These are phyloP conservation scores for Watsonalla binaria DNA, from an alignment of 2,888 invertebrate species.

Conservation along the genomic window DNA sequence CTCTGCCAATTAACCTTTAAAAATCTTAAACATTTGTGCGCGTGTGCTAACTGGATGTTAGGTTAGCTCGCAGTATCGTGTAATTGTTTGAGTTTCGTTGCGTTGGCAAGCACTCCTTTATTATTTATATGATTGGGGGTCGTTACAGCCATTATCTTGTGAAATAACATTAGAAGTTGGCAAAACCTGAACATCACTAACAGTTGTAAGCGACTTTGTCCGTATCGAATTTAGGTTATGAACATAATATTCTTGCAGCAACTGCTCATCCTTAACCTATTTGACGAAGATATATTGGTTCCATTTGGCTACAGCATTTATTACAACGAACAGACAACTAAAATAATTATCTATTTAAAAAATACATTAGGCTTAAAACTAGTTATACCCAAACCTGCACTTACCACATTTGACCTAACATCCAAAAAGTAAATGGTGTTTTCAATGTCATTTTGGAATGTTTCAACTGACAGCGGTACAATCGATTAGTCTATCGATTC, in stretches of 20 bases:
- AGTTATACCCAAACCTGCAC: neutral
- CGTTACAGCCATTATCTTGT: constrained; percentile 1
- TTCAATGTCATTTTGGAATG: no score
- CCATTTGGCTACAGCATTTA: neutral
- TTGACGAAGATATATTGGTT: neutral
- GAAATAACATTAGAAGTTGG: constrained; percentile 1
- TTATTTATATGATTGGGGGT: constrained; percentile 1
- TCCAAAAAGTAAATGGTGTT: neutral
- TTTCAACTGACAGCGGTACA: no score
- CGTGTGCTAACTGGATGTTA: neutral
- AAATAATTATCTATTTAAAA: neutral
- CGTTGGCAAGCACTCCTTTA: constrained; percentile 1
- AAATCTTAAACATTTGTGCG: constrained; percentile 1
- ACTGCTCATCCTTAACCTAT: neutral
- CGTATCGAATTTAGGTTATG: neutral
- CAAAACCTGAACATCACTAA: neutral
- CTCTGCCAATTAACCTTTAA: constrained; percentile 1
- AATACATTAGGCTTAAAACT: neutral
- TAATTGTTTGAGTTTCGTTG: constrained; percentile 3
- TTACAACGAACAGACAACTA: neutral
- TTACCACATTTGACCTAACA: neutral
- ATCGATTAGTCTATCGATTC: no score
- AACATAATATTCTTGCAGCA: neutral
- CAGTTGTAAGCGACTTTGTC: neutral
- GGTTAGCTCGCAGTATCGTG: neutral